A percentile compares a stretch with the other conserved stretches of the same genome.
These are phyloP conservation scores for Tigriopus japonicus DNA, from an alignment of 1,140 invertebrate genomes.

Conservation along the genomic window DNA sequence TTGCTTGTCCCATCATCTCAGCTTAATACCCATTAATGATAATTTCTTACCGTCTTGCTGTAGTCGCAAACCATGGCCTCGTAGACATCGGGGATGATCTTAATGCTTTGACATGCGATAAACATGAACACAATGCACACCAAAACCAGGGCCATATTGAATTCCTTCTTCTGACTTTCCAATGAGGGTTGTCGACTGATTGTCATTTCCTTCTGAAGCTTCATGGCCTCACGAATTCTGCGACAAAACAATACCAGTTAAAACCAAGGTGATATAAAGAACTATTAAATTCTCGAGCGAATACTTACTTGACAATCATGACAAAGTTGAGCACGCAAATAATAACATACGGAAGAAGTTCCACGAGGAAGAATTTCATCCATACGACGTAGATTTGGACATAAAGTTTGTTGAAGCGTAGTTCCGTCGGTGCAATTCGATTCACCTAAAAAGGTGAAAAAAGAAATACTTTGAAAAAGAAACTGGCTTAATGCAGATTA, in stretches of 20 bases:
- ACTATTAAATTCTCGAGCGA: no score
- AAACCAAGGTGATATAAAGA: no score
- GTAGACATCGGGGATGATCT: slow-evolving; percentile 9
- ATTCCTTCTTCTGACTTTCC: not conserved
- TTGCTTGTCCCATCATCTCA: no score
- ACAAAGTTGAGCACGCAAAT: not conserved
- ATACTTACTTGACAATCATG: not conserved
- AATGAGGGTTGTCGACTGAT: no score
- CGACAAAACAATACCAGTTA: no score
- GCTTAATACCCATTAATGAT: no score
- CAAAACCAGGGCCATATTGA: not conserved
- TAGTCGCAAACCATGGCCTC: slow-evolving; percentile 1
- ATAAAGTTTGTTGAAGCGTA: not conserved
- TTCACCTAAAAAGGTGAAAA: not conserved
- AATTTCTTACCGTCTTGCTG: not conserved
- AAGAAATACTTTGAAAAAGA: no score
- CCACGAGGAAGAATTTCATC: not conserved
- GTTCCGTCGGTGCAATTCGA: not conserved
- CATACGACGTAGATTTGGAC: not conserved
- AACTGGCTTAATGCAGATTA: no score
- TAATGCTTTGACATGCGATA: slow-evolving; percentile 9
- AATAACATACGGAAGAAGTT: not conserved
- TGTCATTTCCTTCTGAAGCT: not conserved
- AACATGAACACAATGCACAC: slow-evolving; percentile 8
- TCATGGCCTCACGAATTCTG: not conserved